Conservation (phyloP, 2,113 vertebrate genomes). For the Paradoxurus hermaphroditus region DNA sequence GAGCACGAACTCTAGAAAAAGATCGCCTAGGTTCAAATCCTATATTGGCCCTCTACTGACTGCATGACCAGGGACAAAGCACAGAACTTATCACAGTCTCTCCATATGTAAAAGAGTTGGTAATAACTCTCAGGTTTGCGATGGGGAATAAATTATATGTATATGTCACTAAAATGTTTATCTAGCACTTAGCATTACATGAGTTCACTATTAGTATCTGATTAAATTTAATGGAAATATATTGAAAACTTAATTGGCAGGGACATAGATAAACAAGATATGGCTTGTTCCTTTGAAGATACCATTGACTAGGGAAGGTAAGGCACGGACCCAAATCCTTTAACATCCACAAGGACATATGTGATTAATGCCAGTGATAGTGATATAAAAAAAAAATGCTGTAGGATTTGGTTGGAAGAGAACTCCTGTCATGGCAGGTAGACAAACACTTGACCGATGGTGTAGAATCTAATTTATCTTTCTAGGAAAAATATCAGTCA, state of each 20-base stretch:
- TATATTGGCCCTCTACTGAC: background rate
- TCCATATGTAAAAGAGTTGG: background rate
- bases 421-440: background rate
- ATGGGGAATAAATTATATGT: background rate
- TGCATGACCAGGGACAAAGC: background rate
- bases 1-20: background rate
- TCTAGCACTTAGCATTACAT: background rate
- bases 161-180: background rate
- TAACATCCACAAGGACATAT: background rate
- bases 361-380: background rate
- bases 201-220: background rate
- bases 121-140: background rate
- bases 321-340: background rate
- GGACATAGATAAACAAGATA: background rate
- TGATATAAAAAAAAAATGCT: background rate
- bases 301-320: background rate
- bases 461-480: background rate
- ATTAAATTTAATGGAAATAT: background rate
- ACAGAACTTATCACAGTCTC: background rate
- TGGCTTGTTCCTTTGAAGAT: background rate
- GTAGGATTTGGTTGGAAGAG: background rate
- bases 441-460: background rate
- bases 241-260: background rate
- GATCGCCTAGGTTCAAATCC: background rate
- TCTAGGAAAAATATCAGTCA: background rate